Evolutionary conservation across 2,797 vertebrate species (phyloP), one percentile per base, ranked within the genome.

Genomic region (Macroramphosus scolopax): DNA sequence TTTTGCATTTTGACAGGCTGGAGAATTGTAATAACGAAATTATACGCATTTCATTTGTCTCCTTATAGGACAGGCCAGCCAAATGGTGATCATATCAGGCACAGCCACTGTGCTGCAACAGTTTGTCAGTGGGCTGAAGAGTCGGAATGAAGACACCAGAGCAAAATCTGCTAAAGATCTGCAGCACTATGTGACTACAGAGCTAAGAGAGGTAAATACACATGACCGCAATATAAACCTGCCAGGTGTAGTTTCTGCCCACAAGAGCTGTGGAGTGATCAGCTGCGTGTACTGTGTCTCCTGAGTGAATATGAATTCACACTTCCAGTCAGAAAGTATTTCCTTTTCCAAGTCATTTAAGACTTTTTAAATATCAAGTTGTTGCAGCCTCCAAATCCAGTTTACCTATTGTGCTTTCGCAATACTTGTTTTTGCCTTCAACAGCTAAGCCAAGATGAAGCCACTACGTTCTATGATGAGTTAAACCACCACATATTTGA

Each of bases 401-500:
- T 33, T 26, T 9, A 2, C 4, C 1, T 13, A 3, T n/a, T 0
- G 0, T 46, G 17, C 53, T 14, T 42, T 5, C 47, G n/a, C n/a
- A n/a, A 17, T 31, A 33, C 18, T 52, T 20, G 5, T 69, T 56
- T 54, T 5, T 68, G 28, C 11, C 3, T 36, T 75, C 67, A 64
- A n/a, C 70, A 99, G 97, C 89, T 99, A 81, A 98, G 95, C 81
- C 95, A 97, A 80, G 97, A 99, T 81, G 97, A 99, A 74, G 94
- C 95, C 17, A 98, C 96, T 1, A 93, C 94, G 1, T 99, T 99
- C 87, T 98, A 97, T 0, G 97, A 99, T 84, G 96, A 98, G 76
- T 82, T 99, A 53, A 99, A 98, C 82, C 96, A 98, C 75, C 95
- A 98, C 81, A 99, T 98, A 80, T 99, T 97, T 83, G 96, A 98